Evolutionary conservation across 2,888 invertebrate genomes (phyloP).

Genomic region (Nycteola revayana): DNA sequence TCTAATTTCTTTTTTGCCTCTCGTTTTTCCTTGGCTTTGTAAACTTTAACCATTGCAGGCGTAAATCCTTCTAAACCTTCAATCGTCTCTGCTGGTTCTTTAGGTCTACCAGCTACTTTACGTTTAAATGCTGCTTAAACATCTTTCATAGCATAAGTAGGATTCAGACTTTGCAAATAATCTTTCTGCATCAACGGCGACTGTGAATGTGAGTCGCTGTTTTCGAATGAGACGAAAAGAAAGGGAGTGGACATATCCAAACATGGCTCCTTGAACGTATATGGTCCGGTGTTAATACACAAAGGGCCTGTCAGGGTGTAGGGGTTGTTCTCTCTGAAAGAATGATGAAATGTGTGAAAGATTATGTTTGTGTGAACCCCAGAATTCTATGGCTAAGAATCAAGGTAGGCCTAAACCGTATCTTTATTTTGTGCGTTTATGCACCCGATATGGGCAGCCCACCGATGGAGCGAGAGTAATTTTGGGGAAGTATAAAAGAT

Average conservation of each 20-base stretch:
- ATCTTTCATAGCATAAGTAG: constrained; percentile 88
- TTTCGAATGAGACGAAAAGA: constrained; percentile 38
- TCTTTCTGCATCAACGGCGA: constrained; percentile 66
- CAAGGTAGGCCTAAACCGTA: no score
- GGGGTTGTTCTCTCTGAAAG: not conserved
- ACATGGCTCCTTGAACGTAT: not conserved
- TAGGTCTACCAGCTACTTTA: constrained; percentile 59
- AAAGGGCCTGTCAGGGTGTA: not conserved
- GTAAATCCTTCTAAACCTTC: constrained; percentile 70
- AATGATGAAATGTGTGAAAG: not conserved
- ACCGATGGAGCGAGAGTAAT: no score
- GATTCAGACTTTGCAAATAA: constrained; percentile 78
- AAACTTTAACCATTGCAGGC: constrained; percentile 80
- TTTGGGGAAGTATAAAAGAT: no score
- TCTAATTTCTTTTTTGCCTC: constrained; percentile 63
- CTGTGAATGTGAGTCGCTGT: constrained; percentile 54
- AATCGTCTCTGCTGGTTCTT: constrained; percentile 46
- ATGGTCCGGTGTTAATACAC: not conserved
- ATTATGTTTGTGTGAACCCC: no score
- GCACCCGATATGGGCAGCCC: no score
- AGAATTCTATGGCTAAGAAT: not conserved
- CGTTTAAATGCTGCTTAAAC: constrained; percentile 84
- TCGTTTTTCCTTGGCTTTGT: constrained; percentile 70
- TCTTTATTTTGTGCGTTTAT: no score
- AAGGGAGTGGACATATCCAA: not conserved